These are phyloP conservation scores for Thalassarche chlororhynchos DNA, from an alignment of 2,113 vertebrate species.

Conservation along the genomic window DNA sequence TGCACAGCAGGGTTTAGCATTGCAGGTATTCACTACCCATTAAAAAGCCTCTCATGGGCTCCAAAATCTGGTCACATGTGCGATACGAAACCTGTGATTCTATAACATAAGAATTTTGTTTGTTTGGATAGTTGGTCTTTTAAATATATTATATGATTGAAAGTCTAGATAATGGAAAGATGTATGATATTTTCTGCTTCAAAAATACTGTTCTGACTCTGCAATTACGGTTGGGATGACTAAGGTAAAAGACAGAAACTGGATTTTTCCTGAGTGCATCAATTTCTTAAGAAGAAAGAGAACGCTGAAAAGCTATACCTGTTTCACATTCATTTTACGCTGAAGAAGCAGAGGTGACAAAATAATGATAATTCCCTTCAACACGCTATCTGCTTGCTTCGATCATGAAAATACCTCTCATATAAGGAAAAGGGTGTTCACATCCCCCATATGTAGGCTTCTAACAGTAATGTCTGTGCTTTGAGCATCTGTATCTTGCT, in stretches of 20 bases:
- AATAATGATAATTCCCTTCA: not conserved
- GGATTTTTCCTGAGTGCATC: not conserved
- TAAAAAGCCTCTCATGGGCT: not conserved
- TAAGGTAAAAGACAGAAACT: not conserved
- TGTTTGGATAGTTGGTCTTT: not conserved
- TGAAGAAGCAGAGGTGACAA: not conserved
- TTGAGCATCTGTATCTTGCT: not conserved
- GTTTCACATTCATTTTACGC: not conserved
- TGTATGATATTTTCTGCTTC: not conserved
- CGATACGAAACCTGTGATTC: fast-evolving
- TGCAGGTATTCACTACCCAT: not conserved
- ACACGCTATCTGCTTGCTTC: not conserved
- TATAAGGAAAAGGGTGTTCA: not conserved
- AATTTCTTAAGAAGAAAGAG: not conserved
- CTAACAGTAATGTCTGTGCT: not conserved
- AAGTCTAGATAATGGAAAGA: not conserved
- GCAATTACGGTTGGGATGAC: not conserved
- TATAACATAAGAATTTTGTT: not conserved
- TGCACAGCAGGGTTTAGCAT: not conserved
- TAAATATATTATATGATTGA: not conserved
- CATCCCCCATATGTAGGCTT: not conserved
- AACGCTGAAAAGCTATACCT: not conserved
- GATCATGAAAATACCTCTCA: not conserved
- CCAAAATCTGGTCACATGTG: not conserved
- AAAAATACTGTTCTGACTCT: not conserved